These are phyloP conservation scores for Drosophila prostipennis DNA, from an alignment of 2,888 invertebrate genomes.

Conservation along the genomic window DNA sequence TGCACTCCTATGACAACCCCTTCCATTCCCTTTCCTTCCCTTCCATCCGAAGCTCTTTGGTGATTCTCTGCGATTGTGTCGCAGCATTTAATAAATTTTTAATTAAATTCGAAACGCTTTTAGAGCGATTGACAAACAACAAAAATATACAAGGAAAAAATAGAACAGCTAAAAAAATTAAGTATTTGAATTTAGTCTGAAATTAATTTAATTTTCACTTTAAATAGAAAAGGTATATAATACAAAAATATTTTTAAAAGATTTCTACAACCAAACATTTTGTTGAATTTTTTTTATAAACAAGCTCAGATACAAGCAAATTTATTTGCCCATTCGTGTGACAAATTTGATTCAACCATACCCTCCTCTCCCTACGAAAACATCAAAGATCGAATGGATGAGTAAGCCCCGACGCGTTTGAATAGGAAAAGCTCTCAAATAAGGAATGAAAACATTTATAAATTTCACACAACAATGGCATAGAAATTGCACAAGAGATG, in stretches of 20 bases:
- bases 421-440: constrained; percentile 7
- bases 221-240: too few species aligned
- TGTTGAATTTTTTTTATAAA: neutral
- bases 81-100: constrained; percentile 64
- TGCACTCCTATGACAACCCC: constrained; percentile 7
- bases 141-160: too few species aligned
- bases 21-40: neutral
- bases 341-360: constrained; percentile 10
- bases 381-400: constrained; percentile 17
- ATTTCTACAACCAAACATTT: too few species aligned
- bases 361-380: neutral
- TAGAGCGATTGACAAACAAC: constrained; percentile 47
- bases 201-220: too few species aligned
- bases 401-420: constrained; percentile 15
- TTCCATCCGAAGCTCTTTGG: constrained; percentile 1
- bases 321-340: constrained; percentile 30
- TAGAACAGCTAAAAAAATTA: too few species aligned
- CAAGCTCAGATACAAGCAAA: neutral
- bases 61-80: constrained; percentile 17
- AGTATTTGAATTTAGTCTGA: too few species aligned
- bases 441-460: constrained; percentile 40
- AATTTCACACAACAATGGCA: constrained; percentile 52
- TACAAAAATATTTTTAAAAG: too few species aligned
- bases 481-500: constrained; percentile 32
- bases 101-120: constrained; percentile 57